Evolutionary conservation across 1,140 invertebrate species (phyloP).

Genomic region (Zaprionus taronus): DNA sequence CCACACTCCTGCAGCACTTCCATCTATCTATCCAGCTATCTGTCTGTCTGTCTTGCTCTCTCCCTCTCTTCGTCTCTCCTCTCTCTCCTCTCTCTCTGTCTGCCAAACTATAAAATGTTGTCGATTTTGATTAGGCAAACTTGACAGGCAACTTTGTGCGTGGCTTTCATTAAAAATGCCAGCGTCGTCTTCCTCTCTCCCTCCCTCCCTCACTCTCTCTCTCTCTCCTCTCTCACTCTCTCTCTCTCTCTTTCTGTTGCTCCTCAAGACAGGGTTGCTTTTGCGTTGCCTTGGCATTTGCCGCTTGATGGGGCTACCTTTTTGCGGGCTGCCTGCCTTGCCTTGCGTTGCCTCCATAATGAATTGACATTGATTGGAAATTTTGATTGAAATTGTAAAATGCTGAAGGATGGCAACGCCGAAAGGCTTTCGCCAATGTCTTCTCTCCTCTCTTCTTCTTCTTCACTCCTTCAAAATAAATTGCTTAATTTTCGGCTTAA

Average conservation of each 20-base stretch:
- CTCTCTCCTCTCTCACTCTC: constrained; percentile 27
- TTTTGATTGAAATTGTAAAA: constrained; percentile 82
- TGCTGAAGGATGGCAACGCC: constrained; percentile 46
- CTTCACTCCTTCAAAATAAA: constrained; percentile 52
- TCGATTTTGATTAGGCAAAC: constrained; percentile 82
- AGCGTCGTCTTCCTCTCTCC: constrained; percentile 40
- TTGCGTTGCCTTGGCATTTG: constrained; percentile 66
- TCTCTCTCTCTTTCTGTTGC: constrained; percentile 13
- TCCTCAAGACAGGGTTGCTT: constrained; percentile 10
- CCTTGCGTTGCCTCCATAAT: constrained; percentile 61
- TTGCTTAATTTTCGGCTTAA: constrained; percentile 81
- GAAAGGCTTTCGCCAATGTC: constrained; percentile 13
- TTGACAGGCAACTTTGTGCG: constrained; percentile 77
- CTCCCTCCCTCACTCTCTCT: constrained; percentile 8
- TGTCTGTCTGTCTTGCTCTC: constrained; percentile 13
- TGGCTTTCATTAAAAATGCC: constrained; percentile 82
- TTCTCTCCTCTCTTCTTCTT: too few relatives aligned
- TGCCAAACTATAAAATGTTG: constrained; percentile 78
- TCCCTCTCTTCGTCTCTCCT: neutral
- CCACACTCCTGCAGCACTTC: neutral
- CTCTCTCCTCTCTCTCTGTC: constrained; percentile 15
- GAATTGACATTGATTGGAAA: constrained; percentile 85
- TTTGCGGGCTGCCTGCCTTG: constrained; percentile 25
- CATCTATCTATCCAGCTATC: neutral
- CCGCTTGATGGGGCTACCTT: constrained; percentile 22